phyloP scores from a whole-genome alignment of 2,888 invertebrate species.

The Ochropacha duplaris region DNA sequence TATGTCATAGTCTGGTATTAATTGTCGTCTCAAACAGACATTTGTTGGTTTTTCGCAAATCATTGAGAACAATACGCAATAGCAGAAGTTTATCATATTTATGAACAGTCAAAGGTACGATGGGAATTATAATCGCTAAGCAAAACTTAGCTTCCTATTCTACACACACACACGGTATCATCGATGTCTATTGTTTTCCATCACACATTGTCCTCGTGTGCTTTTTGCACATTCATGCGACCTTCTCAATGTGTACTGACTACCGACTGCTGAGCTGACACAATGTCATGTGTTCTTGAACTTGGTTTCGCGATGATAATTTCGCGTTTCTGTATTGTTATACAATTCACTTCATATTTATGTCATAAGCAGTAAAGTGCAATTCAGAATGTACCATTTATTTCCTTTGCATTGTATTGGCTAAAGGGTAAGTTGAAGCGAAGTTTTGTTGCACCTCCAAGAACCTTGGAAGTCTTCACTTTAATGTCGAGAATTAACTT shows the following conservation, averaged over 20 bases:
- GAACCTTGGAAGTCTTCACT: neutral
- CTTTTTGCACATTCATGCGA: slow-evolving; percentile 1
- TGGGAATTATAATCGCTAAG: neutral
- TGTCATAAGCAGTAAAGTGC: neutral
- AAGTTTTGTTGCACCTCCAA: neutral
- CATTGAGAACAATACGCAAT: neutral
- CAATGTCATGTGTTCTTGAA: neutral
- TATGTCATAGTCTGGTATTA: neutral
- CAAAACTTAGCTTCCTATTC: neutral
- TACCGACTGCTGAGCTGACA: too few species aligned
- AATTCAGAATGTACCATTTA: neutral
- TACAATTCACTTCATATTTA: neutral
- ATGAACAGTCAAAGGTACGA: neutral
- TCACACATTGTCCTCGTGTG: neutral
- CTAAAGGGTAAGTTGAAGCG: neutral
- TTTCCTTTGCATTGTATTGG: neutral
- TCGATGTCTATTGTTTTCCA: neutral
- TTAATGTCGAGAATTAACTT: neutral
- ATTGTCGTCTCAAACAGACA: neutral
- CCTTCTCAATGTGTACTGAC: neutral
- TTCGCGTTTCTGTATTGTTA: neutral
- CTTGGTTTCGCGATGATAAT: neutral
- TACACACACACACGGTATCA: neutral
- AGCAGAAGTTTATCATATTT: neutral
- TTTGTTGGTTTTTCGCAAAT: neutral